phyloP scores from a whole-genome alignment of 2,888 invertebrate species.

The Orthosia cruda region DNA sequence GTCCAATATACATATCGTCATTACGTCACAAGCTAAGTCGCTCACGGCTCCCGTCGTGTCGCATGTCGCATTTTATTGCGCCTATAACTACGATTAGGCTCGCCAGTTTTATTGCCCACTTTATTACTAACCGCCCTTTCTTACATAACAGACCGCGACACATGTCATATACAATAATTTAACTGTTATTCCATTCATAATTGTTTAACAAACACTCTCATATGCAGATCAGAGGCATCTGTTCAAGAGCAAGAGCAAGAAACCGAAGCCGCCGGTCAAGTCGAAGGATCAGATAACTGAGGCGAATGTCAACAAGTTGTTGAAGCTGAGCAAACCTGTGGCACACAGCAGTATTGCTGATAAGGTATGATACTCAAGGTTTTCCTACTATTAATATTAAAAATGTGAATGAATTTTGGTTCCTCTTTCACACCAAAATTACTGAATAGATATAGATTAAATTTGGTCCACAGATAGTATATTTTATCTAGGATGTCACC shows the following conservation, averaged over 20 bases:
- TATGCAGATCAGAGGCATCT: constrained; percentile 65
- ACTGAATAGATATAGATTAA: too few species aligned
- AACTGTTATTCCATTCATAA: not conserved
- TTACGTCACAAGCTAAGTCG: constrained; percentile 49
- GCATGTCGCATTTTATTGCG: constrained; percentile 43
- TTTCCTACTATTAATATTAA: too few species aligned
- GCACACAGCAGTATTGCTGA: constrained; percentile 81
- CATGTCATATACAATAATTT: not conserved
- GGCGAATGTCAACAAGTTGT: constrained; percentile 89
- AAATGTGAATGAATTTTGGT: too few species aligned
- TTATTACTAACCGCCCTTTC: constrained; percentile 37
- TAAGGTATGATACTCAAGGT: constrained; percentile 80
- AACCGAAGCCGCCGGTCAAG: constrained; percentile 66
- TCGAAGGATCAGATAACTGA: constrained; percentile 78
- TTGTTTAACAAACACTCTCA: not conserved
- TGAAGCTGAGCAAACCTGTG: constrained; percentile 85
- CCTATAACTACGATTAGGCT: constrained; percentile 41
- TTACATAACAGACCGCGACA: constrained; percentile 41
- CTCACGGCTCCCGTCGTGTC: constrained; percentile 6
- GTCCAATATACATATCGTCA: constrained; percentile 47
- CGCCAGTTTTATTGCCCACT: constrained; percentile 39
- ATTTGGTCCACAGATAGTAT: too few species aligned
- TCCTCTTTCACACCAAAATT: too few species aligned
- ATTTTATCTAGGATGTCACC: too few species aligned
- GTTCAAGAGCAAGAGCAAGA: constrained; percentile 73